Base-by-base conservation (phyloP, 37 sponge, comb jelly and placozoan species). In the Petrosia ficiformis region DNA sequence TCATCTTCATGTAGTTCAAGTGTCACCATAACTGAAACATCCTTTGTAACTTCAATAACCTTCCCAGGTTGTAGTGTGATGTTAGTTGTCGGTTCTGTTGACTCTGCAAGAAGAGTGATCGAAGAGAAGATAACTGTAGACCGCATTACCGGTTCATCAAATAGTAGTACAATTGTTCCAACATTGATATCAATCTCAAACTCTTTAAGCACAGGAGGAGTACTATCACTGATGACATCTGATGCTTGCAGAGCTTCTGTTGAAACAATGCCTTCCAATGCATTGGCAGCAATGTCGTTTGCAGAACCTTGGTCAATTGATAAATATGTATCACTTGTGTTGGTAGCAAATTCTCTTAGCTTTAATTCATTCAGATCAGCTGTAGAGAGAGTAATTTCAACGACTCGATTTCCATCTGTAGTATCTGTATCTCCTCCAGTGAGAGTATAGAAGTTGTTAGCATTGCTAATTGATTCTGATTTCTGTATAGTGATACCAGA, bases 71-170 rank as follows among this genome's bases (percentile, higher is more conserved):
- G 39, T 4, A 92, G 75, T 2, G 41, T 74, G 41, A 80, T 16
- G 24, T 57, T 44, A 42, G 42, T 57, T 10, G 57, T 25, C n/a
- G 78, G 57, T 42, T 71, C 65, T 8, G 36, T 29, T 29, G 38
- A 65, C 34, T 72, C 65, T 16, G 77, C 64, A 35, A 78, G 82
- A 28, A 95, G 79, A 1, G 76, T 77, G 11, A 95, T 57, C 3
- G 82, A 79, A 39, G 86, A 28, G 39, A 87, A 66, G 39, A 80
- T 82, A 14, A 95, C 30, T 34, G 78, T 74, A 19, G 61, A 33
- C 2, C 84, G 77, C 67, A 78, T 65, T 3, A 95, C 88, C 2
- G 91, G 95, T 54, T 95, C 95, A 74, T 87, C 63, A 61, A 90
- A 95, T 1, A 67, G 71, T 29, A 95, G 39, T 28, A 41, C 52